These are phyloP conservation scores for Morelia viridis DNA, from an alignment of 2,797 vertebrate genomes.

Conservation along the genomic window DNA sequence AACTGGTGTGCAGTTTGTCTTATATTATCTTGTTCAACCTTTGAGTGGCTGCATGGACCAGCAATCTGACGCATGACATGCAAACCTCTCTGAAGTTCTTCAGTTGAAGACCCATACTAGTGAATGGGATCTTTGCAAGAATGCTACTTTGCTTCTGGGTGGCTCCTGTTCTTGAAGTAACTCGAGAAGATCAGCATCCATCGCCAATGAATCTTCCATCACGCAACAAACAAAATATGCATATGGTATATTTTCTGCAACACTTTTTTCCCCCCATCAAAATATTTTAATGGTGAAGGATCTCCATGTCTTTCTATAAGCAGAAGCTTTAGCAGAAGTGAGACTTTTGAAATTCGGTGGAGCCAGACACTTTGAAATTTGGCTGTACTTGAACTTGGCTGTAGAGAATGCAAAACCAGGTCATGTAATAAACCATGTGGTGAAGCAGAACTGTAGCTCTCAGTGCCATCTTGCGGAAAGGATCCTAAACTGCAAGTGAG, in stretches of 20 bases:
- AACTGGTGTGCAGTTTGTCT: background rate
- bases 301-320: conserved; percentile 1
- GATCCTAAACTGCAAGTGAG: conserved; percentile 14
- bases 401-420: background rate
- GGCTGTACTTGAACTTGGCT: background rate
- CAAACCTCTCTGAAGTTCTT: too few species aligned
- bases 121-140: background rate
- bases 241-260: background rate
- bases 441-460: conserved; percentile 46
- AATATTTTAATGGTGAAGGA: background rate
- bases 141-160: background rate
- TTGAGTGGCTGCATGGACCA: background rate
- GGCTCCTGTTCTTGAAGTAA: background rate
- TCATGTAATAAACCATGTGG: background rate
- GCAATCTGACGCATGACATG: background rate
- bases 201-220: background rate
- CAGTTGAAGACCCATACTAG: too few species aligned
- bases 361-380: background rate
- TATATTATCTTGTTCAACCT: background rate
- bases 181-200: background rate
- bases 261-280: background rate
- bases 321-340: conserved; percentile 16
- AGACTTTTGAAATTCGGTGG: background rate
- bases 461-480: conserved; percentile 58
- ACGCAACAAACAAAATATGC: background rate